A percentile compares a stretch with the other conserved stretches of the same genome.
Evolutionary conservation across 2,797 vertebrate genomes (phyloP).

Genomic region (Intellagama lesueurii): DNA sequence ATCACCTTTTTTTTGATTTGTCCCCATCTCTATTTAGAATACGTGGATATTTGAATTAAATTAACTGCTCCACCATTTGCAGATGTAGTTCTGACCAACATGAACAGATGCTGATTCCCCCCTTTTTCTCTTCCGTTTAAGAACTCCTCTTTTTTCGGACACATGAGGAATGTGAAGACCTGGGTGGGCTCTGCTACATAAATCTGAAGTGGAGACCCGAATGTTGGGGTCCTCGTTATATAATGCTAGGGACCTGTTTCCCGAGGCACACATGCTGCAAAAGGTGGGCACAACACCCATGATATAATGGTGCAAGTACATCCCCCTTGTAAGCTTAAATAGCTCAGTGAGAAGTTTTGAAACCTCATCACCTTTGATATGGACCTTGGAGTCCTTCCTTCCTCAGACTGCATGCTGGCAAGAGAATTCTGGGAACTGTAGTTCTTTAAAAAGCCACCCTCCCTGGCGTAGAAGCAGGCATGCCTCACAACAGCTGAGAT

Average conservation of each 20-base stretch:
- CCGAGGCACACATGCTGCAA: not conserved
- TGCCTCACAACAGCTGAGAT: too few species aligned
- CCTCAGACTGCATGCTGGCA: too few species aligned
- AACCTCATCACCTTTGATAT: too few species aligned
- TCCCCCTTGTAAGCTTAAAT: not conserved
- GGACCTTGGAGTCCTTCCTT: too few species aligned
- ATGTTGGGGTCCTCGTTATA: not conserved
- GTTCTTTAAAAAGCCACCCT: too few species aligned
- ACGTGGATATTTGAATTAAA: not conserved
- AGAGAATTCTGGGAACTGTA: too few species aligned
- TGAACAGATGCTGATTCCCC: not conserved
- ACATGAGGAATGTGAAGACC: not conserved
- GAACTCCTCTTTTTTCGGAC: not conserved
- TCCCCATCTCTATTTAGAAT: not conserved
- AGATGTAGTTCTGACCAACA: not conserved
- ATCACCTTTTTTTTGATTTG: too few species aligned
- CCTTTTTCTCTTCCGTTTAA: not conserved
- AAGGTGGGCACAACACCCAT: not conserved
- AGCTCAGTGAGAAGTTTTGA: not conserved
- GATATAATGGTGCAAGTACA: not conserved
- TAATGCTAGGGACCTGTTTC: not conserved
- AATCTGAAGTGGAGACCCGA: not conserved
- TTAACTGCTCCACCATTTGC: not conserved
- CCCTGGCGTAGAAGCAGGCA: too few species aligned
- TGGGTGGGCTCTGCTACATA: not conserved